Evolutionary conservation across 2,888 invertebrate genomes (phyloP), one percentile per base, ranked within the genome.

Genomic region (Polymixis flavicincta): DNA sequence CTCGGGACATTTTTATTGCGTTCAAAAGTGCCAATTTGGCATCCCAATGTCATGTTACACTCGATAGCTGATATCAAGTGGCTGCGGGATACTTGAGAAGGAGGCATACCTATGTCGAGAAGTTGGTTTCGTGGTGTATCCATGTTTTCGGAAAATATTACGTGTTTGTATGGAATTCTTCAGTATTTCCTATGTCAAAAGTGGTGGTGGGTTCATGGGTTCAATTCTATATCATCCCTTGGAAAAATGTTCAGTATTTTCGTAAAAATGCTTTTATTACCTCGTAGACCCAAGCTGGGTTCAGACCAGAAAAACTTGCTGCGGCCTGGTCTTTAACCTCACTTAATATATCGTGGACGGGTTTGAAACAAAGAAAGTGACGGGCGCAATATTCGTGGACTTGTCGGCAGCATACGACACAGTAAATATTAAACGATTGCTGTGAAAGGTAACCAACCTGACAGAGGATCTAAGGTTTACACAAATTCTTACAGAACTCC

Each of bases 11-110:
- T 86, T 90, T 92, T 91, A 92, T 90, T 90, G 87, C 87, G 84
- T 85, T 89, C 83, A 84, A 90, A 90, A 92, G 90, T 91, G 90
- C 89, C 93, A 93, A 93, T 92, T 93, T 93, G 90, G 89, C 78
- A 80, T 85, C 85, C 84, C 80, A 85, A 87, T 88, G 87, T 91
- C 89, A 87, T 81, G 83, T 92, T 89, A 88, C 91, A 87, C 84
- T 86, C 86, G 89, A 87, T 83, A 61, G 67, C 57, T 84, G 83
- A 83, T 86, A 78, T 90, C 91, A 85, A 80, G 74, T 89, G 67
- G 71, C 85, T 83, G 86, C 60, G 71, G 71, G 80, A 67, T 28
- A 90, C 75, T 76, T 82, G 90, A 90, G 84, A 74, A 71, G 45
- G 54, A 57, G 75, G 72, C 76, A 64, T 42, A 11, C 32, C 32